phyloP scores from a whole-genome alignment of 2,888 invertebrate genomes.

The Linyphia triangularis region DNA sequence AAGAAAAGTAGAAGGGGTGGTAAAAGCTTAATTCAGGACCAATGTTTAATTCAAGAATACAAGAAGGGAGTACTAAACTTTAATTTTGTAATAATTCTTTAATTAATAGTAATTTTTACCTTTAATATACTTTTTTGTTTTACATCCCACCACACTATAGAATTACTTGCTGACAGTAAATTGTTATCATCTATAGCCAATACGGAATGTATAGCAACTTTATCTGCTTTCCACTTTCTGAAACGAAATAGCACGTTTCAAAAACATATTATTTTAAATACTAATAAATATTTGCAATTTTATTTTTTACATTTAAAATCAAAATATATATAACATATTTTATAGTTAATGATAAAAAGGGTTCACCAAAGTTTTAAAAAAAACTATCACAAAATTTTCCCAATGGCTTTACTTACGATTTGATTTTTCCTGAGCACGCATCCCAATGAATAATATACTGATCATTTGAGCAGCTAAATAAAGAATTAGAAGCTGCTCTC shows the following conservation, averaged over 20 bases:
- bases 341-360: neutral
- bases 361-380: neutral
- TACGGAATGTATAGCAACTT: slow-evolving; percentile 81
- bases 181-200: slow-evolving; percentile 82
- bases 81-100: neutral
- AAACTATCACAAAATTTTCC: neutral
- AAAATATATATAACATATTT: neutral
- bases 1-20: neutral
- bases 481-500: slow-evolving; percentile 81
- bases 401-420: slow-evolving; percentile 80
- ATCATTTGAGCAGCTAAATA: slow-evolving; percentile 84
- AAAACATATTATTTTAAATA: neutral
- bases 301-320: neutral
- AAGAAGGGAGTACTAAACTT: neutral
- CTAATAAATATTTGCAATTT: neutral
- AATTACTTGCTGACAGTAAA: slow-evolving; percentile 80
- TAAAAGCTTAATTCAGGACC: neutral
- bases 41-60: neutral
- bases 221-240: slow-evolving; percentile 86
- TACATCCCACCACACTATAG: slow-evolving; percentile 85
- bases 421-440: slow-evolving; percentile 78
- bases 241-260: neutral
- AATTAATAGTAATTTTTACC: slow-evolving; percentile 17
- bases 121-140: slow-evolving; percentile 83
- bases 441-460: slow-evolving; percentile 81